Evolutionary conservation across 1,140 invertebrate species (phyloP).

Genomic region (Bursaphelenchus mucronatus): DNA sequence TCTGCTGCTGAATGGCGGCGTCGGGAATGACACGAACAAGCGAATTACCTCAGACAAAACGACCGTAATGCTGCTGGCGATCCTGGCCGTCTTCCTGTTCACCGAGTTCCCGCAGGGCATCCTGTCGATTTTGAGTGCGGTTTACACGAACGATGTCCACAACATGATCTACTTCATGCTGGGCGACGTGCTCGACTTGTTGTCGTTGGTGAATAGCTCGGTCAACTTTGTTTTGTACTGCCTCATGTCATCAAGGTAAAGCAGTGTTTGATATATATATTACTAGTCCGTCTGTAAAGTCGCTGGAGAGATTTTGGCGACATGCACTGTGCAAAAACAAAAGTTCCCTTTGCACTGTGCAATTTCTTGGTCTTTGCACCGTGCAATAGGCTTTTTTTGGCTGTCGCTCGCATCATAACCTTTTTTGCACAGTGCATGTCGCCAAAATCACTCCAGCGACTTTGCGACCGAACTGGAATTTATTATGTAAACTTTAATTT

Average conservation of each 20-base stretch:
- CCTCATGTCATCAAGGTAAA: slow-evolving; percentile 50
- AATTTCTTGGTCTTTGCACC: too few species aligned
- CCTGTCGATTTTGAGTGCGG: slow-evolving; percentile 50
- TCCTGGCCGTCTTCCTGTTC: slow-evolving; percentile 50
- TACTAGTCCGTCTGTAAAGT: too few species aligned
- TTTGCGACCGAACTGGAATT: too few species aligned
- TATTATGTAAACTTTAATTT: too few species aligned
- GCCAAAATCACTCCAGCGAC: too few species aligned
- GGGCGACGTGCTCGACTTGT: slow-evolving; percentile 52
- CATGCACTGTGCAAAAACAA: too few species aligned
- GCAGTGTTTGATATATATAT: too few species aligned
- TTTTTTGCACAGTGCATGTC: too few species aligned
- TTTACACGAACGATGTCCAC: slow-evolving; percentile 48
- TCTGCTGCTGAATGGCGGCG: slow-evolving; percentile 28
- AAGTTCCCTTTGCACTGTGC: too few species aligned
- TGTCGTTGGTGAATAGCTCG: slow-evolving; percentile 51
- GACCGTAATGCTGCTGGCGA: slow-evolving; percentile 49
- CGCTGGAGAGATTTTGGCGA: too few species aligned
- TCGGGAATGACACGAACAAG: slow-evolving; percentile 27
- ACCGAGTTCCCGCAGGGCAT: slow-evolving; percentile 57
- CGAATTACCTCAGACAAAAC: slow-evolving; percentile 49
- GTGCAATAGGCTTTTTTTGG: too few species aligned
- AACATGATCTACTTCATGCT: slow-evolving; percentile 47
- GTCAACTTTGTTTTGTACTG: slow-evolving; percentile 58
- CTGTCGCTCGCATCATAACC: too few species aligned